Evolutionary conservation across 2,888 invertebrate genomes (phyloP), one percentile per base, ranked within the genome.

Genomic region (Hyalella azteca): DNA sequence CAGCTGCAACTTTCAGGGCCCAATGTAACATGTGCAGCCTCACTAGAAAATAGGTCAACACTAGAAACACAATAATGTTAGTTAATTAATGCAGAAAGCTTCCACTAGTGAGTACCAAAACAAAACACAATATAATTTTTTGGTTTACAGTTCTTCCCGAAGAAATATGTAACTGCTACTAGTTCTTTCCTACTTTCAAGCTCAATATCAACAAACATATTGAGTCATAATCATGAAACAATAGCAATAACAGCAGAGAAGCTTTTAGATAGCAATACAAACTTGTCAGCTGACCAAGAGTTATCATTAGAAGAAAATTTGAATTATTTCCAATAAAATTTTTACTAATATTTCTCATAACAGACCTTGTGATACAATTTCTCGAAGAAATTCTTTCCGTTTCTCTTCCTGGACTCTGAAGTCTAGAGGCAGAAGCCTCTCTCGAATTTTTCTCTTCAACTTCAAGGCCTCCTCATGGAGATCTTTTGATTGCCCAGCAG

Each of bases 381-480:
- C 36, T 39, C 29, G 7, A n/a, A 66, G 5, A 36, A 66, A 66
- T 29, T 66, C 36, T 36, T 11, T 66, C 36, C 39, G 22, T 36
- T 66, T 66, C 39, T 66, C 36, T 66, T 66, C 66, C 19, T 66
- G 15, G 1, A 66, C 9, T 36, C 19, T 22, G 29, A 3, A 36
- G 36, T 66, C 66, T n/a, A 66, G 66, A 5, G 66, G 66, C 4
- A 36, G 66, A 15, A 66, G 36, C 13, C 66, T 66, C 29, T 66
- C 66, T 36, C n/a, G 36, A 36, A 66, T 36, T 32, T 66, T n/a
- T 36, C 66, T 66, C 29, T 66, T 36, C 36, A 66, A 36, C 9
- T 15, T 15, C 29, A 66, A 29, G 3, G 36, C 66, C 0, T 2
- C 29, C 29, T 66, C 19, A 4, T 3, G 2, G 0, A 66, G 9